phyloP scores from a whole-genome alignment of 2,888 invertebrate species.

The Ichneumoninae sp. region DNA sequence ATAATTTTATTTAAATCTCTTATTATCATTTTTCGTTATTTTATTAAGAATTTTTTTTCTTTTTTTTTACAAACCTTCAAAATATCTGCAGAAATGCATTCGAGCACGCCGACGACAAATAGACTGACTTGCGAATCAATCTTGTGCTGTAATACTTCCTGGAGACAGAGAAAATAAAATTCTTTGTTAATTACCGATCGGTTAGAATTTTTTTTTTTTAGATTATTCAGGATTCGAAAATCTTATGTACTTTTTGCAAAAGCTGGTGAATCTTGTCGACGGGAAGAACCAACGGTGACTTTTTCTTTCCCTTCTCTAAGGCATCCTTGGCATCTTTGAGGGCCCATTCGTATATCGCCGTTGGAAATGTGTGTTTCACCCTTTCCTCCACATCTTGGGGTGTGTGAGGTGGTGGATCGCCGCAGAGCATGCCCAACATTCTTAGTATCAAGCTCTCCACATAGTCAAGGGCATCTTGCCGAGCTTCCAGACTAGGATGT shows the following conservation, averaged over 20 bases:
- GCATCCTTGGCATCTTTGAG: conserved; percentile 94
- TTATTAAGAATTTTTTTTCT: neutral
- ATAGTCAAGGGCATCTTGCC: conserved; percentile 95
- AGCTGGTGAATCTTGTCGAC: conserved; percentile 95
- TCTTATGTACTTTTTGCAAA: conserved; percentile 89
- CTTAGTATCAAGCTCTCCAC: conserved; percentile 96
- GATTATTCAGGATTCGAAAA: neutral
- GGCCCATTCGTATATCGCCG: conserved; percentile 97
- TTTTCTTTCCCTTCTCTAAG: conserved; percentile 91
- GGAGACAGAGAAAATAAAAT: conserved; percentile 73
- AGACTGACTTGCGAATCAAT: conserved; percentile 94
- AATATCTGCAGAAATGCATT: conserved; percentile 98
- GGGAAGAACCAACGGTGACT: conserved; percentile 90
- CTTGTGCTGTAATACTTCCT: conserved; percentile 95
- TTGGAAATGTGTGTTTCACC: conserved; percentile 96
- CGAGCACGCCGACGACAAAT: conserved; percentile 96
- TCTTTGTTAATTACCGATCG: neutral
- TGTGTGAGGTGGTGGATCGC: conserved; percentile 92
- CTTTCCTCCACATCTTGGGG: conserved; percentile 96
- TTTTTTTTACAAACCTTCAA: conserved; percentile 87
- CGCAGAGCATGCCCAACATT: conserved; percentile 94
- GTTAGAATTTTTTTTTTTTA: conserved; percentile 11
- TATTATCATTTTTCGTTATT: neutral
- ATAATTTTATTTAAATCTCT: neutral
- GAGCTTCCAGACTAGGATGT: conserved; percentile 93